Percentiles rank a stretch among this genome's conserved stretches.
Conservation (phyloP, 2,797 vertebrate species). For the Sciaenops ocellatus region DNA sequence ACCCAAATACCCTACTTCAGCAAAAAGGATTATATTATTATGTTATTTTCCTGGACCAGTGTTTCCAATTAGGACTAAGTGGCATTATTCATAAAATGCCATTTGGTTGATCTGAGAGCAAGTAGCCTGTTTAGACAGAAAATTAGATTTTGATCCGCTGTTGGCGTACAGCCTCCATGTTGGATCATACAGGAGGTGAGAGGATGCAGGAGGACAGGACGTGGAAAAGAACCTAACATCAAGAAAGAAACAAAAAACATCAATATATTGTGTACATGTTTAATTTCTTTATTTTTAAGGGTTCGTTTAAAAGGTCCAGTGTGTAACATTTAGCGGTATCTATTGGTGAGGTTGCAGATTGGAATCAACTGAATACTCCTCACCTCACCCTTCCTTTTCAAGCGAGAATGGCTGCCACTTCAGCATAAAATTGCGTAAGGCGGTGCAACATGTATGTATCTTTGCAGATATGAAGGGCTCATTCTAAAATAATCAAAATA, state of each 20-base stretch:
- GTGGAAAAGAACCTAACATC: neutral
- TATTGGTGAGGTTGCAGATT: too few species aligned
- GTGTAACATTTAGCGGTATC: too few species aligned
- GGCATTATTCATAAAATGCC: constrained; percentile 81
- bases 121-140: constrained; percentile 77
- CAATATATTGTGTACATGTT: too few species aligned
- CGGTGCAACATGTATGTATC: too few species aligned
- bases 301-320: too few species aligned
- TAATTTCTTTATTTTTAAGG: too few species aligned
- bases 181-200: constrained; percentile 52
- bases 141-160: constrained; percentile 64
- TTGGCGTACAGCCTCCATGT: constrained; percentile 48
- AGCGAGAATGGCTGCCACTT: too few species aligned
- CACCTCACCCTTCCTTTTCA: too few species aligned
- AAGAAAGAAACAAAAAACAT: neutral
- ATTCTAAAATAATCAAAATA: too few species aligned
- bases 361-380: too few species aligned
- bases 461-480: too few species aligned
- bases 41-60: constrained; percentile 64
- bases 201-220: constrained; percentile 11
- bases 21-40: constrained; percentile 75
- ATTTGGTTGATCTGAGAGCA: constrained; percentile 75
- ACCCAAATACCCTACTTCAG: constrained; percentile 78
- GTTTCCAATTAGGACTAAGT: constrained; percentile 82
- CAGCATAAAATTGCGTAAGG: too few species aligned